Percentiles rank a stretch among this genome's conserved stretches.
Conservation (phyloP, 2,113 vertebrate species). For the Fregata magnificens region DNA sequence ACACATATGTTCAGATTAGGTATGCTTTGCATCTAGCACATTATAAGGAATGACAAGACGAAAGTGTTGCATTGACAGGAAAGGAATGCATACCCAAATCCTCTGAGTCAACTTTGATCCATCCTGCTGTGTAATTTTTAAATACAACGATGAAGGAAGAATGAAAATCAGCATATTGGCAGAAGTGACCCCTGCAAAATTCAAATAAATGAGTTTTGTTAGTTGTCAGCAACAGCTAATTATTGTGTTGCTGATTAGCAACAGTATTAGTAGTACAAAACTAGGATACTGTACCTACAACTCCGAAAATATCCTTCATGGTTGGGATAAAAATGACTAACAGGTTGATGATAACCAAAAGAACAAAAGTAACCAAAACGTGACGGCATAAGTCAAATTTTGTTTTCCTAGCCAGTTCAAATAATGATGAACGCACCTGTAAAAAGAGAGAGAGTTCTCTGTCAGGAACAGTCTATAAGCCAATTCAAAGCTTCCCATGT, state of each 20-base stretch:
- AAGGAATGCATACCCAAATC: slow-evolving; percentile 75
- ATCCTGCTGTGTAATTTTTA: slow-evolving; percentile 79
- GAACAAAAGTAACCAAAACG: slow-evolving; percentile 68
- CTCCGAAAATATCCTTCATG: slow-evolving; percentile 84
- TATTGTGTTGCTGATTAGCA: not conserved
- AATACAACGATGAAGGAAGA: slow-evolving; percentile 79
- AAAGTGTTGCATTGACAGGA: not conserved
- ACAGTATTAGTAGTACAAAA: not conserved
- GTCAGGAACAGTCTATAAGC: not conserved
- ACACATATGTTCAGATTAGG: not conserved
- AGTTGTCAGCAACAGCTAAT: not conserved
- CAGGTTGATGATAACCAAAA: slow-evolving; percentile 74
- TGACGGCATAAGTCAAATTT: slow-evolving; percentile 75
- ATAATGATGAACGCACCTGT: slow-evolving; percentile 80
- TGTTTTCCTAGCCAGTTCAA: slow-evolving; percentile 77
- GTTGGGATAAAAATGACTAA: slow-evolving; percentile 81
- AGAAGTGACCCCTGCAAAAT: slow-evolving; percentile 78
- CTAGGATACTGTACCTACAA: slow-evolving; percentile 74
- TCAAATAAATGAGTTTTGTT: not conserved
- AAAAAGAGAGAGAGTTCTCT: not conserved
- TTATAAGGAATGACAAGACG: not conserved
- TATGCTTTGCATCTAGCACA: not conserved
- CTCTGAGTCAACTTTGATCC: slow-evolving; percentile 72
- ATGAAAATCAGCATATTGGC: slow-evolving; percentile 86
- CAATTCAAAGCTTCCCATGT: not conserved